Base-by-base conservation (phyloP, 1,140 invertebrate species). In the Calycopis cecrops region DNA sequence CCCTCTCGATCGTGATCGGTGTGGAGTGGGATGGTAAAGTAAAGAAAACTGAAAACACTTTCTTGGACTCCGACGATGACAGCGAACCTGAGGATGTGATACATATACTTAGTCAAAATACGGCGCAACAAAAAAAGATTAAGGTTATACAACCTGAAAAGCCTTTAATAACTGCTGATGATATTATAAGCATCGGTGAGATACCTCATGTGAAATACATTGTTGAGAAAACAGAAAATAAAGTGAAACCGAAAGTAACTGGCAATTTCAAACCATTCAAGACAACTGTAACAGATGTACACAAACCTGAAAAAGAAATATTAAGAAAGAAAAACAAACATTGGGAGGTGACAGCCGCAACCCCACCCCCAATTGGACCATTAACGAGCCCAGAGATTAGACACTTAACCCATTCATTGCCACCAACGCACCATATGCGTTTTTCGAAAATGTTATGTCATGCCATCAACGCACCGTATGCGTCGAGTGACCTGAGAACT, bases 341-440 rank as follows among this genome's bases (percentile, higher is more conserved):
- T 68, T 93, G 92, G 92, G 92, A 93, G 78, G 76, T 91, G 3
- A 93, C 92, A 2, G 91, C 92, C 35, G 92, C 92, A 11, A 93
- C 92, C n/a, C 92, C 90, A 11, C 90, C 90, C 7, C 87, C 88
- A 0, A 88, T 88, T 56, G 63, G n/a, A n/a, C n/a, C n/a, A n/a
- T n/a, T n/a, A n/a, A n/a, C n/a, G n/a, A n/a, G n/a, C n/a, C n/a
- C n/a, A n/a, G n/a, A n/a, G n/a, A n/a, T n/a, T n/a, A n/a, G n/a
- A n/a, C n/a, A n/a, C n/a, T n/a, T n/a, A n/a, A n/a, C n/a, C n/a
- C n/a, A n/a, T n/a, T n/a, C n/a, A n/a, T n/a, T n/a, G n/a, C n/a
- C n/a, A n/a, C n/a, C n/a, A n/a, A n/a, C n/a, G n/a, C n/a, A n/a
- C n/a, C n/a, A n/a, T n/a, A n/a, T n/a, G n/a, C n/a, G n/a, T n/a